Percentiles rank a stretch among this genome's conserved stretches.
These are phyloP conservation scores for Tupaia tana DNA, from an alignment of 2,113 vertebrate genomes.

Conservation along the genomic window DNA sequence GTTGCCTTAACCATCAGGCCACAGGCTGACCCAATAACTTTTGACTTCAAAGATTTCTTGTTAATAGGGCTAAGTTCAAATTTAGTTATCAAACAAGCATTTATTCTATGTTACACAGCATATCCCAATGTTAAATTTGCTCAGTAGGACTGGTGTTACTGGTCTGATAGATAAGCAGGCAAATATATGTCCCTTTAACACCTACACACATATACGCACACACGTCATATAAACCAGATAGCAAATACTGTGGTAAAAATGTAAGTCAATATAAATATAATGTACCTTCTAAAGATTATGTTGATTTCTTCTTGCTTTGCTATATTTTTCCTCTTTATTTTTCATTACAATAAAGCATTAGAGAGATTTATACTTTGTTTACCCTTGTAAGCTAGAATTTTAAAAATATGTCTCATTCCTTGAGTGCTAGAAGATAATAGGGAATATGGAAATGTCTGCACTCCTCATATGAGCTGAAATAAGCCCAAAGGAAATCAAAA, in stretches of 20 bases:
- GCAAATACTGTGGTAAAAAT: background rate
- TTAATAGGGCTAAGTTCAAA: background rate
- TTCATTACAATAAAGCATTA: background rate
- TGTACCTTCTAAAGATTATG: background rate
- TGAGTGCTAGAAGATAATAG: background rate
- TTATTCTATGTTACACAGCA: background rate
- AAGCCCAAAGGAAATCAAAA: background rate
- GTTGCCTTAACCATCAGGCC: too few species aligned
- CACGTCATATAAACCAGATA: accelerated
- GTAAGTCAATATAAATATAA: background rate
- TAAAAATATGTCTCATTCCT: background rate
- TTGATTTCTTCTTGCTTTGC: background rate
- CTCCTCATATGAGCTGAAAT: background rate
- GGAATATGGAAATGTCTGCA: background rate
- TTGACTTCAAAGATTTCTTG: background rate
- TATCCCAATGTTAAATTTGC: background rate
- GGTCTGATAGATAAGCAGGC: background rate
- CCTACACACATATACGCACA: background rate
- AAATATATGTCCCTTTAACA: background rate
- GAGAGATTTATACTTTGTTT: background rate
- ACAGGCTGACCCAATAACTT: background rate
- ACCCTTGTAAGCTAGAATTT: background rate
- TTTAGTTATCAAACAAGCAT: background rate
- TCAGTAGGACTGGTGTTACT: background rate
- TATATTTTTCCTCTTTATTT: background rate